Evolutionary conservation across 2,888 invertebrate genomes (phyloP), one percentile per base, ranked within the genome.

Genomic region (Caenorhabditis plicata): DNA sequence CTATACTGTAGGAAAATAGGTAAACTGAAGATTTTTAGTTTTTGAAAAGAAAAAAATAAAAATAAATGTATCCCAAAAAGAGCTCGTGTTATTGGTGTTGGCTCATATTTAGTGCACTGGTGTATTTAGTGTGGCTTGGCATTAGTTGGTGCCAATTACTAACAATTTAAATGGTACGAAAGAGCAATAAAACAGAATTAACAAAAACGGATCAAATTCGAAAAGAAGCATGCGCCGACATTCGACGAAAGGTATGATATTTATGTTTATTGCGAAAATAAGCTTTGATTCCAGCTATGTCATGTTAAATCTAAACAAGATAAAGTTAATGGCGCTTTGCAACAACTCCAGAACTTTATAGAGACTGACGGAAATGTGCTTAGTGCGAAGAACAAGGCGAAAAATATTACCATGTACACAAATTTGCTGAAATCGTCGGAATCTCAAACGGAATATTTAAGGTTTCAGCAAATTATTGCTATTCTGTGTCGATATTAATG

Each of bases 271-370:
- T n/a, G n/a, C n/a, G n/a, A n/a, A n/a, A n/a, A n/a, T n/a, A n/a
- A n/a, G n/a, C n/a, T 17, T 35, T 35, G 8, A 35, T 55, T 45
- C 20, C 49, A 56, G 56, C 23, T 51, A 11, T 38, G 25, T 17
- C 35, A 25, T 2, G 22, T 58, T 9, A 49, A 58, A 49, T 19
- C 39, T 8, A 49, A 48, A 26, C 67, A 71, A 39, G 71, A 71
- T 33, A 52, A 56, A n/a, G 48, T 70, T 36, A 71, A 71, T 38
- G 73, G 73, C 19, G 38, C 66, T 25, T 43, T 74, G 2, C 23
- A 50, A 11, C 44, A 51, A 19, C 57, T 71, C 19, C 64, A 63
- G 35, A 51, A 60, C 9, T 60, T 63, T 27, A 26, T 49, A 2
- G 63, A 63, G 19, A 54, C 35, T 19, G 50, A 54, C 1, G 44